Conservation (phyloP, 37 sponge, comb jelly and placozoan genomes). For the Cliona cf. orientalis region DNA sequence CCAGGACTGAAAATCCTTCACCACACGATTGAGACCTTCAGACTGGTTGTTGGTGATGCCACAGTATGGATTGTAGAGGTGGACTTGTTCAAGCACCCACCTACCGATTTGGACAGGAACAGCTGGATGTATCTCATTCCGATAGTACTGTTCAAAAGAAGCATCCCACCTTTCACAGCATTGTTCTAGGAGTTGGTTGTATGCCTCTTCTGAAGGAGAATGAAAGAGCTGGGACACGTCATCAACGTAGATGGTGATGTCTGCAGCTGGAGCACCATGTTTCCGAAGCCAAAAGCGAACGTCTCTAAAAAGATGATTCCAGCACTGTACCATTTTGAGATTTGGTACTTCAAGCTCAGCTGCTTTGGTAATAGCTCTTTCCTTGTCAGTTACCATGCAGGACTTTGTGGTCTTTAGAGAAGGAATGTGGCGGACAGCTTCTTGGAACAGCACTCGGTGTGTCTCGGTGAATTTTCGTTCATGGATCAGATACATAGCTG, state of each 20-base stretch:
- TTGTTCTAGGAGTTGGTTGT: constrained; percentile 1
- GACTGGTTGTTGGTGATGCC: constrained; percentile 73
- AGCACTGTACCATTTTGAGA: constrained; percentile 24
- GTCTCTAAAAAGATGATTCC: constrained; percentile 58
- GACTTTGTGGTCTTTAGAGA: constrained; percentile 18
- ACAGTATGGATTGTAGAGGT: constrained; percentile 61
- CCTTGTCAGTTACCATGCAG: constrained; percentile 18
- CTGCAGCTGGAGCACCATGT: constrained; percentile 50
- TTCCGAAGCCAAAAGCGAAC: constrained; percentile 25
- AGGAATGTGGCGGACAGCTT: neutral
- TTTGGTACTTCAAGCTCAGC: constrained; percentile 26
- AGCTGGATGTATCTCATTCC: constrained; percentile 22
- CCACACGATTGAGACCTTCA: constrained; percentile 54
- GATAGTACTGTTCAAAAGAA: constrained; percentile 41
- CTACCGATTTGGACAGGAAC: constrained; percentile 20
- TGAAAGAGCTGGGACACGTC: constrained; percentile 36
- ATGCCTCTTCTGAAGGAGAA: neutral
- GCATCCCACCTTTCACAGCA: neutral
- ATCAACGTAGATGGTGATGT: constrained; percentile 45
- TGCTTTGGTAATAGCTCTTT: constrained; percentile 39
- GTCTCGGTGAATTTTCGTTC: constrained; percentile 43
- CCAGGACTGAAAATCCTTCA: constrained; percentile 30
- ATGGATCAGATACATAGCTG: constrained; percentile 57
- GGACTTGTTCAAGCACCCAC: constrained; percentile 42
- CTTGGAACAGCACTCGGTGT: constrained; percentile 49